Conservation (phyloP, 2,797 vertebrate genomes). For the Holocentrus rufus region DNA sequence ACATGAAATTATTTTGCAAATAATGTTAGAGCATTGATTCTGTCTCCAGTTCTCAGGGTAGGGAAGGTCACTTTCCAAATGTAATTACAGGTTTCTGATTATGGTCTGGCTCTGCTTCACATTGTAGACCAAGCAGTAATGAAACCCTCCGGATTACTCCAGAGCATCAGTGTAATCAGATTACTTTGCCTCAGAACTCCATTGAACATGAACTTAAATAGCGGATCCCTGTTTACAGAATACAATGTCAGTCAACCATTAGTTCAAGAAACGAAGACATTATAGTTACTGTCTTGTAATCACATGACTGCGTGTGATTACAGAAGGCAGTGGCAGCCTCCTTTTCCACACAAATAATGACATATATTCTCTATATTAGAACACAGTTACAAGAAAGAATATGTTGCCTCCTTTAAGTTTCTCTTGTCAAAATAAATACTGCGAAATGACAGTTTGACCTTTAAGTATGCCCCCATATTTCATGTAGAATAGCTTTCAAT, state of each 20-base stretch:
- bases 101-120: constrained; percentile 18
- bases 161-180: constrained; percentile 11
- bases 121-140: constrained; percentile 15
- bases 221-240: not conserved
- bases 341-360: no score
- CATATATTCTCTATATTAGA: no score
- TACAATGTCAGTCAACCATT: no score
- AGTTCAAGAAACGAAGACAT: no score
- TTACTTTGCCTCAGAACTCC: constrained; percentile 24
- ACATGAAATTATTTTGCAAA: constrained; percentile 44
- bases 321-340: not conserved
- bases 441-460: no score
- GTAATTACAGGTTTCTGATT: constrained; percentile 23
- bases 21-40: constrained; percentile 31
- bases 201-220: not conserved
- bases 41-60: constrained; percentile 28
- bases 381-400: no score
- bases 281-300: no score
- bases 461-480: no score
- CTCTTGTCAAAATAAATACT: no score
- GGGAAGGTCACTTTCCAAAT: constrained; percentile 52
- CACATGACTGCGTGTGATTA: no score
- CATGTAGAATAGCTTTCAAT: no score
- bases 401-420: no score
- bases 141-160: constrained; percentile 6